Percentiles rank a stretch among this genome's conserved stretches.
Evolutionary conservation across 2,113 vertebrate species (phyloP).

Genomic region (Calcarius ornatus): DNA sequence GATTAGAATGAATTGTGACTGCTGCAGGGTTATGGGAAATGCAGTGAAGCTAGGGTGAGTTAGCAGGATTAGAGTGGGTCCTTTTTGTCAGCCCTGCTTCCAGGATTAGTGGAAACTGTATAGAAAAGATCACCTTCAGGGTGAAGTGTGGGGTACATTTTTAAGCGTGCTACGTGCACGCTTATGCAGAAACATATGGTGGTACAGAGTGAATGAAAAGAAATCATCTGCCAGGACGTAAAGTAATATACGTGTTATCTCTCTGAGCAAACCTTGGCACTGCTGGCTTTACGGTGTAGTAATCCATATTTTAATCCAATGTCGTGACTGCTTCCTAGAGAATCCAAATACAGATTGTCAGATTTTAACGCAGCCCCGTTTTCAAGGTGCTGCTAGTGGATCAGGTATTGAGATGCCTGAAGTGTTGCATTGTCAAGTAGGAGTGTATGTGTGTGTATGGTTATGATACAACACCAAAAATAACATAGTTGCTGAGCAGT

Average conservation of each 20-base stretch:
- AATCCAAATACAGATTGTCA: background rate
- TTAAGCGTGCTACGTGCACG: background rate
- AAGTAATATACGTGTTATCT: background rate
- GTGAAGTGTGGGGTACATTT: background rate
- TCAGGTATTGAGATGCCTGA: constrained; percentile 43
- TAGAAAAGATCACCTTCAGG: constrained; percentile 42
- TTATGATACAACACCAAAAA: constrained; percentile 9
- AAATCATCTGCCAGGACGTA: background rate
- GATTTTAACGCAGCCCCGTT: constrained; percentile 25
- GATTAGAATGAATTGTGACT: constrained; percentile 83
- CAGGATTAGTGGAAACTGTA: constrained; percentile 32
- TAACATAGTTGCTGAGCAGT: background rate
- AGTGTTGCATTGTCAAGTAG: constrained; percentile 14
- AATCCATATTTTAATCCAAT: constrained; percentile 31
- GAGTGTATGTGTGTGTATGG: background rate
- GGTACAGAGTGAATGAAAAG: background rate
- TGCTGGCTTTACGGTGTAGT: background rate
- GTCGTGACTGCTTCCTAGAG: background rate
- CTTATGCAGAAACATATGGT: background rate
- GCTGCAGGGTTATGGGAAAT: constrained; percentile 76
- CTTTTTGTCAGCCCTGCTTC: constrained; percentile 29
- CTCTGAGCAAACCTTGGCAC: constrained; percentile 29
- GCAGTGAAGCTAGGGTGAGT: constrained; percentile 68
- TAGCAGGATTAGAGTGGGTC: constrained; percentile 57
- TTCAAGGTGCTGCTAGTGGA: constrained; percentile 24